These are phyloP conservation scores for Halotydeus destructor DNA, from an alignment of 1,140 invertebrate genomes.

Conservation along the genomic window DNA sequence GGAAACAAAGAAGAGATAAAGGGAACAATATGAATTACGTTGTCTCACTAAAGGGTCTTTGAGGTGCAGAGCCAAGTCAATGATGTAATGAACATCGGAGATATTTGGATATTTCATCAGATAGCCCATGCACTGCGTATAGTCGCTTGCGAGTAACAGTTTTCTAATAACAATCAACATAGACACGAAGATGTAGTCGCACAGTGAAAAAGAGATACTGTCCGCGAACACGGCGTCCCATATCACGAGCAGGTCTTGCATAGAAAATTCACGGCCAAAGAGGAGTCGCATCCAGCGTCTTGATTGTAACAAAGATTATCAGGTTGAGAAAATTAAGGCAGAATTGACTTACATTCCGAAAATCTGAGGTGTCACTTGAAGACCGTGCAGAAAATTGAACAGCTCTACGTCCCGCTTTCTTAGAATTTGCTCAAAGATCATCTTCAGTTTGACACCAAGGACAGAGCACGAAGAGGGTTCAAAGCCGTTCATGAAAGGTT, in stretches of 20 bases:
- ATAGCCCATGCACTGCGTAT: slow-evolving; percentile 36
- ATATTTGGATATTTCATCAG: slow-evolving; percentile 43
- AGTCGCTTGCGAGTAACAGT: slow-evolving; percentile 36
- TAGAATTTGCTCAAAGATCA: slow-evolving; percentile 42
- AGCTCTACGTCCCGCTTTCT: slow-evolving; percentile 39
- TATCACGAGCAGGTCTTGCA: slow-evolving; percentile 44
- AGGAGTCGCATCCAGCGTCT: slow-evolving; percentile 56
- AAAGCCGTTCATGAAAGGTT: slow-evolving; percentile 14
- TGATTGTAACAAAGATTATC: slow-evolving; percentile 11
- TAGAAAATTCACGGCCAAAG: slow-evolving; percentile 54
- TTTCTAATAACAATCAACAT: slow-evolving; percentile 48
- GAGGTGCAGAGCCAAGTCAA: slow-evolving; percentile 38
- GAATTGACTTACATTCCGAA: slow-evolving; percentile 47
- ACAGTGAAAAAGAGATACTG: slow-evolving; percentile 40
- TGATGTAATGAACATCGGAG: slow-evolving; percentile 37
- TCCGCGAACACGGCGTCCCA: slow-evolving; percentile 63
- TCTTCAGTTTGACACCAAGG: slow-evolving; percentile 39
- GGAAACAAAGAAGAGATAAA: not conserved
- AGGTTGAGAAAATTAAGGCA: slow-evolving; percentile 5
- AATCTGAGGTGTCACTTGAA: slow-evolving; percentile 51
- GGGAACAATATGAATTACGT: not conserved
- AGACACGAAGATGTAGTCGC: slow-evolving; percentile 50
- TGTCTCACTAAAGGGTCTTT: slow-evolving; percentile 25
- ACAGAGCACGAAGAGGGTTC: slow-evolving; percentile 13
- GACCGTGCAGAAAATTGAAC: slow-evolving; percentile 37